phyloP scores from a whole-genome alignment of 2,797 vertebrate species.

The Pipistrellus pygmaeus region DNA sequence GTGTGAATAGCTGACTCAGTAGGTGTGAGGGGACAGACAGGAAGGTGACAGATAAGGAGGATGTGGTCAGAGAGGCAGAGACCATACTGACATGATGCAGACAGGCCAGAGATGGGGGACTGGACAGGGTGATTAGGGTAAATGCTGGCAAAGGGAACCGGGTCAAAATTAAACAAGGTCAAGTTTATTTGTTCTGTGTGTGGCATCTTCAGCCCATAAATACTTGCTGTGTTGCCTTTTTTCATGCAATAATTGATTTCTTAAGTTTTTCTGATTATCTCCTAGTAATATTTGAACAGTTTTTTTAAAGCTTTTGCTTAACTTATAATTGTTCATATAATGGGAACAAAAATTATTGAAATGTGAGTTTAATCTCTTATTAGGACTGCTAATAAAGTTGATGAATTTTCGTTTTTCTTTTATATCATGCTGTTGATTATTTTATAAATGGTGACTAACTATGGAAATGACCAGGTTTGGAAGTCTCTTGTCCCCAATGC shows the following conservation, averaged over 20 bases:
- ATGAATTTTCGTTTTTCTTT: constrained; percentile 27
- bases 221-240: background rate
- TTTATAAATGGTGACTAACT: background rate
- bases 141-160: background rate
- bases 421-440: background rate
- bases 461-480: background rate
- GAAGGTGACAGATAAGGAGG: background rate
- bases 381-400: background rate
- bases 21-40: background rate
- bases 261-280: background rate
- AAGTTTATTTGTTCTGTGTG: background rate
- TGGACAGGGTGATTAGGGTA: background rate
- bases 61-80: constrained; percentile 48
- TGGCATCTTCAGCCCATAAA: background rate
- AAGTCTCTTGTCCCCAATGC: background rate
- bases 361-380: background rate
- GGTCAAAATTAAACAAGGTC: background rate
- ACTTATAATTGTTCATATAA: background rate
- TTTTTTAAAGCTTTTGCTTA: background rate
- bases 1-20: constrained; percentile 45
- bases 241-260: constrained; percentile 7
- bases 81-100: background rate
- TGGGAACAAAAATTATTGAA: constrained; percentile 13
- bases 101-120: background rate
- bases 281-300: constrained; percentile 6